These are phyloP conservation scores for Salmo trutta DNA, from an alignment of 2,797 vertebrate genomes.

Conservation along the genomic window DNA sequence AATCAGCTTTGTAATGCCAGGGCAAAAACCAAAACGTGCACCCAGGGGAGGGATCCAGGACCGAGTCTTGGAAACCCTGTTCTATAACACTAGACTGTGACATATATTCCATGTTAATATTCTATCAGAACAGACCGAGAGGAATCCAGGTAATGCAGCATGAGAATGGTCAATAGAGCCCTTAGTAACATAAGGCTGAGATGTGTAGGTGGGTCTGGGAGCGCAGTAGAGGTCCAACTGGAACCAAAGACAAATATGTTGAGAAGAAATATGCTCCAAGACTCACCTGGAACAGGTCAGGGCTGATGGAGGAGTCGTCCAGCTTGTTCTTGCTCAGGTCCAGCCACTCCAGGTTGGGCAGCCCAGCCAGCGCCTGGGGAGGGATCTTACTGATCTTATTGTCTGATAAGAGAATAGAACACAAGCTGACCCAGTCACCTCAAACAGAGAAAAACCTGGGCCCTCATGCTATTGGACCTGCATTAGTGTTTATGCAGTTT, in stretches of 20 bases:
- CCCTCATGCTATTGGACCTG: neutral
- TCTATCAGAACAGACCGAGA: neutral
- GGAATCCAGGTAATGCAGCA: neutral
- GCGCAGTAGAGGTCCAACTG: neutral
- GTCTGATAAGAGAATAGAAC: constrained; percentile 43
- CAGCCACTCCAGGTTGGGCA: constrained; percentile 74
- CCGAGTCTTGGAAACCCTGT: too few relatives aligned
- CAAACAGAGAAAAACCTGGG: neutral
- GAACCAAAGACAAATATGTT: constrained; percentile 5
- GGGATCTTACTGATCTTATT: constrained; percentile 71
- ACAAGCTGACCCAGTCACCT: neutral
- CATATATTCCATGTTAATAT: neutral
- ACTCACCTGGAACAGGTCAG: constrained; percentile 65
- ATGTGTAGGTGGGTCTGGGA: constrained; percentile 3
- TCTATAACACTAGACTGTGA: neutral
- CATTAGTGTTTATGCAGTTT: too few relatives aligned
- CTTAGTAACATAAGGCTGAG: constrained; percentile 13
- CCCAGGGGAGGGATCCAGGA: too few relatives aligned
- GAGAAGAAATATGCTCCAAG: neutral
- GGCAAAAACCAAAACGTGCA: too few relatives aligned
- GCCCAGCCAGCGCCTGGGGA: constrained; percentile 56
- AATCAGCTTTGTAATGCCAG: too few relatives aligned
- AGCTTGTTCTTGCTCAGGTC: constrained; percentile 77
- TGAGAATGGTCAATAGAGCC: constrained; percentile 20
- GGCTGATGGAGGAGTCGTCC: constrained; percentile 57